Conservation (phyloP, 2,113 vertebrate genomes). For the Cynocephalus volans region DNA sequence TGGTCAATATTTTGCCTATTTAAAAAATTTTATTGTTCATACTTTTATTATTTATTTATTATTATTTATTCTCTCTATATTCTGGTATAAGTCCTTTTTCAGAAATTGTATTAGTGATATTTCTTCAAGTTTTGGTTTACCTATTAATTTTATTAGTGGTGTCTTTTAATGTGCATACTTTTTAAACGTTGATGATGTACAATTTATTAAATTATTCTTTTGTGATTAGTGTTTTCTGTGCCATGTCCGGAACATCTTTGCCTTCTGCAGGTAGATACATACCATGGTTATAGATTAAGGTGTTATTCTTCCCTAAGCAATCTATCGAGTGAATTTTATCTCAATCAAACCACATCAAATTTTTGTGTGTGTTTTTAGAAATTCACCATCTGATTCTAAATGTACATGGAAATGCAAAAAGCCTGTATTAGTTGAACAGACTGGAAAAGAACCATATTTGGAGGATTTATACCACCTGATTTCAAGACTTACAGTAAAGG, state of each 20-base stretch:
- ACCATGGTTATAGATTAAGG: not conserved
- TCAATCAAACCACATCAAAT: not conserved
- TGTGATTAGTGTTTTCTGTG: not conserved
- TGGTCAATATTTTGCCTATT: not conserved
- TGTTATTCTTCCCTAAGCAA: not conserved
- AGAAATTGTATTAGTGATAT: not conserved
- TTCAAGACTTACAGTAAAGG: not conserved
- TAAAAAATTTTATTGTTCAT: no score
- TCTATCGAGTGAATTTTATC: not conserved
- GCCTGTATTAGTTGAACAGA: no score
- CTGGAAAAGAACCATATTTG: no score
- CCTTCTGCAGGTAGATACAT: not conserved
- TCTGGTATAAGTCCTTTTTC: not conserved
- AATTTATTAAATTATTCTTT: not conserved
- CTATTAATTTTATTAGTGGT: not conserved
- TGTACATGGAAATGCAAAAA: no score
- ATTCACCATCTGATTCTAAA: not conserved
- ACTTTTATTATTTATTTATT: not conserved
- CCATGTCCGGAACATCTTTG: not conserved
- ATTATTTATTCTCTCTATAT: not conserved
- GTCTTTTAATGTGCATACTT: not conserved
- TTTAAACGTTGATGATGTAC: not conserved
- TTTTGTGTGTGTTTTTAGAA: not conserved
- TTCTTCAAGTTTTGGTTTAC: not conserved
- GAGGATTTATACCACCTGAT: not conserved